phyloP scores from a whole-genome alignment of 2,113 vertebrate genomes.

The Sturnus vulgaris region DNA sequence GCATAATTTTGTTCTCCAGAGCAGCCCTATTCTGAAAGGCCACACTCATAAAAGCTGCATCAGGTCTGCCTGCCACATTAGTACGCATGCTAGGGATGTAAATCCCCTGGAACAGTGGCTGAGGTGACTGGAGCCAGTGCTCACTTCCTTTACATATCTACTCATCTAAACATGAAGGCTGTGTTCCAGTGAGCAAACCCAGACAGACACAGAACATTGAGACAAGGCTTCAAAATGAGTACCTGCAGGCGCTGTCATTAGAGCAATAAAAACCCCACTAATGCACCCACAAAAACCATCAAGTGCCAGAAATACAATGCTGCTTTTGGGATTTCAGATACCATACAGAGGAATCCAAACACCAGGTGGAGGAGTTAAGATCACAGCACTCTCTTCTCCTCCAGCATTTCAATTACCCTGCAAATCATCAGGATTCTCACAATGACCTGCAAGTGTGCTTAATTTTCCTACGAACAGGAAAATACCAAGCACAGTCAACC shows the following conservation, averaged over 20 bases:
- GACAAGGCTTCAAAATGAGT: background rate
- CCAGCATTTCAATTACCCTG: background rate
- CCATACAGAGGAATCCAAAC: background rate
- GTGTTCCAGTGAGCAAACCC: background rate
- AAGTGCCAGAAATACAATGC: background rate
- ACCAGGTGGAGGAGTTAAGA: background rate
- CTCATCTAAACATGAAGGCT: background rate
- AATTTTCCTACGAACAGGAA: background rate
- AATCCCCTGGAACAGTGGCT: background rate
- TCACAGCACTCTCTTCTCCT: background rate
- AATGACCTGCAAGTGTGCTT: fast-evolving
- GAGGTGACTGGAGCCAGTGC: background rate
- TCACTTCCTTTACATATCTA: background rate
- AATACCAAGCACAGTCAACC: background rate
- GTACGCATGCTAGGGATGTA: background rate
- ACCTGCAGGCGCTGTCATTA: background rate
- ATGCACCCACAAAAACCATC: background rate
- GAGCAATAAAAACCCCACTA: background rate
- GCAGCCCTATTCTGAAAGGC: background rate
- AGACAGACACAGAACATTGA: background rate
- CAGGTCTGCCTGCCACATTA: background rate
- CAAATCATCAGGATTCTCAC: background rate
- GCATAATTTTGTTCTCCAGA: background rate
- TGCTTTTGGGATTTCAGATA: background rate
- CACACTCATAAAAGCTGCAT: background rate